These are phyloP conservation scores for Clinocottus analis DNA, from an alignment of 2,113 vertebrate genomes.

Conservation along the genomic window DNA sequence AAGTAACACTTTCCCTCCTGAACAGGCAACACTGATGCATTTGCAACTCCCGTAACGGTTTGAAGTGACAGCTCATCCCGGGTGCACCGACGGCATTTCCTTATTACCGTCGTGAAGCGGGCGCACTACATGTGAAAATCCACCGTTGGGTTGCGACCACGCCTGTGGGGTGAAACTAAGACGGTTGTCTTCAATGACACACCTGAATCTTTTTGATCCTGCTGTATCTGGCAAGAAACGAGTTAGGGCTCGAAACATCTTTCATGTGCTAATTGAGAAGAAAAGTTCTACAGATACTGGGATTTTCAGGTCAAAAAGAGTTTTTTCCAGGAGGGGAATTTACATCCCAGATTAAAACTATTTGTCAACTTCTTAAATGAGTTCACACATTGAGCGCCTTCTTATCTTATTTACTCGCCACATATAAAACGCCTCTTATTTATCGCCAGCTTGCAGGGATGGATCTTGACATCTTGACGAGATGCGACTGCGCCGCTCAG, in stretches of 20 bases:
- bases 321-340: no score
- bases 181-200: constrained; percentile 6
- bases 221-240: background rate
- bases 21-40: no score
- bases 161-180: background rate
- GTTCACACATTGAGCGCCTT: background rate
- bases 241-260: constrained; percentile 15
- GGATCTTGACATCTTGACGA: background rate
- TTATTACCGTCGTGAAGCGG: background rate
- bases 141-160: background rate
- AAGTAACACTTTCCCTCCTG: no score
- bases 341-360: no score
- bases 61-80: background rate
- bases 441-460: background rate
- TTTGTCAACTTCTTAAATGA: background rate
- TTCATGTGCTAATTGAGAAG: constrained; percentile 2
- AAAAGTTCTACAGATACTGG: background rate
- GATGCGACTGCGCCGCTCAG: background rate
- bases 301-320: background rate
- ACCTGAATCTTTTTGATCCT: constrained; percentile 10
- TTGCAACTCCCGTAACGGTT: background rate
- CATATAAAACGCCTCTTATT: background rate
- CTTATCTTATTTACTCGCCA: background rate
- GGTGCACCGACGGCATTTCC: background rate
- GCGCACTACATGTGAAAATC: constrained; percentile 1